These are phyloP conservation scores for Pycnomerus fuliginosus DNA, from an alignment of 2,888 invertebrate genomes.

Conservation along the genomic window DNA sequence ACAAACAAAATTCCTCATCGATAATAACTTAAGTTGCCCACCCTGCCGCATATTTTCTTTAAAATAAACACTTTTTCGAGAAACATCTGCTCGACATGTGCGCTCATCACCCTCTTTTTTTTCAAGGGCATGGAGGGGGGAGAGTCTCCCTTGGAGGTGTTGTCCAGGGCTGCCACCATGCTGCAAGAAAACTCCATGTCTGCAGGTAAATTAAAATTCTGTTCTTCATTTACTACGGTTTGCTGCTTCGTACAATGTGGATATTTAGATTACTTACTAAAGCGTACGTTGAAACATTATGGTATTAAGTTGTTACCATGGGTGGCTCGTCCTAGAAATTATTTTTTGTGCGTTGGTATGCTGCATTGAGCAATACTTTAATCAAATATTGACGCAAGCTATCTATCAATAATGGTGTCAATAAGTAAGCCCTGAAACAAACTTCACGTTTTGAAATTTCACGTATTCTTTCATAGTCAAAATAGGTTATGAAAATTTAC, in stretches of 20 bases:
- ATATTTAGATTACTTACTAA: constrained; percentile 14
- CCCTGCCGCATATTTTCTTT: constrained; percentile 6
- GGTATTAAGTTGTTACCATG: no score
- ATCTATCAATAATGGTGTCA: no score
- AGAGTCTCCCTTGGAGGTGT: constrained; percentile 83
- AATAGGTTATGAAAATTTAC: no score
- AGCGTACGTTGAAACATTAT: constrained; percentile 12
- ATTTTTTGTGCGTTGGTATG: no score
- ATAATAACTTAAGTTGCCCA: background rate
- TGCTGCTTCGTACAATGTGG: constrained; percentile 15
- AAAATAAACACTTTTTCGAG: constrained; percentile 11
- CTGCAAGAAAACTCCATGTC: constrained; percentile 68
- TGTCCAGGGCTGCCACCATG: constrained; percentile 87
- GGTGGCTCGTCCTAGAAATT: no score
- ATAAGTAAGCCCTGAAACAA: no score
- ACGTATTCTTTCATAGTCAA: no score
- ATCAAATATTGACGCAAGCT: no score
- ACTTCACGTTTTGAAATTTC: no score
- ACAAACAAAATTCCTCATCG: constrained; percentile 23
- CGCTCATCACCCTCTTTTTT: constrained; percentile 3
- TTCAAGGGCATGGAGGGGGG: constrained; percentile 62
- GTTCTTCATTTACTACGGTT: constrained; percentile 14
- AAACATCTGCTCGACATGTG: constrained; percentile 29
- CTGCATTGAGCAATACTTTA: no score
- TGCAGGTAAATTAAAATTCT: no score